Percentiles rank a stretch among this genome's conserved stretches.
phyloP scores from a whole-genome alignment of 2,888 invertebrate genomes.

The Spicauda simplicius region DNA sequence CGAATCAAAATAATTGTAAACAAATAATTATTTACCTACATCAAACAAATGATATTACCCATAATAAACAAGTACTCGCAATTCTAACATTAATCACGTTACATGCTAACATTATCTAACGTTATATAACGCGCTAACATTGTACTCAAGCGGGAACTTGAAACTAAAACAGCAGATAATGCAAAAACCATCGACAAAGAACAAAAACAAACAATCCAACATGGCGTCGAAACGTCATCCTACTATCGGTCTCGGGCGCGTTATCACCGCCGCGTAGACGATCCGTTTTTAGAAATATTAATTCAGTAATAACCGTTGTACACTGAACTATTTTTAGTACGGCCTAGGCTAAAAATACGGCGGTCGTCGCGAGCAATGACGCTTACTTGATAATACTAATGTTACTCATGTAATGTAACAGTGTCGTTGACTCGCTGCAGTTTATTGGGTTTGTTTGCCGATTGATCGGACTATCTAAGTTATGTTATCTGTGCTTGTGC shows the following conservation, averaged over 20 bases:
- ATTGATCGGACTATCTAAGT: conserved; percentile 41
- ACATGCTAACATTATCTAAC: not conserved
- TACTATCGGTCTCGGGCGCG: conserved; percentile 73
- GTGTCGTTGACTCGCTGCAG: conserved; percentile 79
- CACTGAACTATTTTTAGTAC: conserved; percentile 78
- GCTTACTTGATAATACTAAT: conserved; percentile 79
- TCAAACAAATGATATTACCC: not conserved
- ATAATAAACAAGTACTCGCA: not conserved
- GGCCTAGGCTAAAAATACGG: conserved; percentile 83
- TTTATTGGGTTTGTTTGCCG: conserved; percentile 65
- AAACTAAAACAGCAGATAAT: conserved; percentile 28
- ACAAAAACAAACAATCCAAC: conserved; percentile 63
- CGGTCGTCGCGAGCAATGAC: conserved; percentile 70
- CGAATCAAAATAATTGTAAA: not conserved
- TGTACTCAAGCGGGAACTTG: conserved; percentile 15
- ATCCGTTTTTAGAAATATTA: conserved; percentile 85
- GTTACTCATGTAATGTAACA: conserved; percentile 68
- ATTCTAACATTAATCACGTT: not conserved
- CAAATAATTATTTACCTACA: not conserved
- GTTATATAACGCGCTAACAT: conserved; percentile 24
- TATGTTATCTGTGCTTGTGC: conserved; percentile 46
- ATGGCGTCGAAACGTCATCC: conserved; percentile 66
- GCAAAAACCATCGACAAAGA: conserved; percentile 52
- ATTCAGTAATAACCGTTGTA: conserved; percentile 82
- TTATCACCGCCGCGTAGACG: conserved; percentile 78